Evolutionary conservation across 2,113 vertebrate species (phyloP), one percentile per base, ranked within the genome.

Genomic region (Nesogale talazaci): DNA sequence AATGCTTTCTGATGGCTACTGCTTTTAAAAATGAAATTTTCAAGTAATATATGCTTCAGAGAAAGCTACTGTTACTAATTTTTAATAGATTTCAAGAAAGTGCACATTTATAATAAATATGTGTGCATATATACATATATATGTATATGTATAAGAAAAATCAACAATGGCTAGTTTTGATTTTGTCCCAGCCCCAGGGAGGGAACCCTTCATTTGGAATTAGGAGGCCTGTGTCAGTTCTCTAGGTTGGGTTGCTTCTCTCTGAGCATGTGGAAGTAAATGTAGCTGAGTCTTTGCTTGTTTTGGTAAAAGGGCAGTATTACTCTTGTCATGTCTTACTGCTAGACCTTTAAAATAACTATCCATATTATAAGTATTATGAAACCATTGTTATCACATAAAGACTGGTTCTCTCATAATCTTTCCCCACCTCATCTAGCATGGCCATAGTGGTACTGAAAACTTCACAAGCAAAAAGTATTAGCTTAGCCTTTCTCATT

Each of bases 1-100:
- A 81, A 78, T 90, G 36, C 52, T 63, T 90, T 93, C 34, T 83
- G 76, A 88, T 80, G 63, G 16, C 23, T 76, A 31, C 2, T 80
- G 17, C 61, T 89, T 72, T 88, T 88, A 67, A 85, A 36, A 59
- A 78, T 25, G 14, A 65, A 88, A 31, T 42, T 89, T 65, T 72
- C 36, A 52, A 52, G 46, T 74, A 72, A 72, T 52, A 29, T 42
- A 87, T 74, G 69, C 81, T 91, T 52, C 84, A 80, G 16, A 76
- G 31, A 75, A 91, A 82, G 22, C 4, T 78, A 80, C 74, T 67
- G 67, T 77, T 81, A 79, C 16, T 87, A 88, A 29, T n/a, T 74
- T 67, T 63, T 82, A 69, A 76, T 89, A 69, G 70, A 65, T 74
- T 74, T 56, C 29, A 25, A 15, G 29, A 40, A 23, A 69, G 65